A percentile compares a stretch with the other conserved stretches of the same genome.
These are phyloP conservation scores for Drosophila setifemur DNA, from an alignment of 1,140 invertebrate genomes.

Conservation along the genomic window DNA sequence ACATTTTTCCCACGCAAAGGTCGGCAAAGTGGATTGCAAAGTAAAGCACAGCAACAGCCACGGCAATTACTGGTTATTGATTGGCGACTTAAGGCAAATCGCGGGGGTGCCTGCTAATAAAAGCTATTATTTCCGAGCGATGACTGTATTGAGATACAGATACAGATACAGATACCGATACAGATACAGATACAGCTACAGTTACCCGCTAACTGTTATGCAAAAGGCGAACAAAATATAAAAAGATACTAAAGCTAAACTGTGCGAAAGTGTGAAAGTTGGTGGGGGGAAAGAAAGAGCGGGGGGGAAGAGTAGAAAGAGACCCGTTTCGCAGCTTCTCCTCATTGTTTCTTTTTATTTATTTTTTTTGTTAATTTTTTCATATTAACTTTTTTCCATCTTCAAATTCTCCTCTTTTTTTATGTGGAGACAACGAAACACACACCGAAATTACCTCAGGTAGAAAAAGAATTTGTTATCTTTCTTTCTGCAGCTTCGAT, in stretches of 20 bases:
- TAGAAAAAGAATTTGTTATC: slow-evolving; percentile 9
- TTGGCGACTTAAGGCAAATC: background rate
- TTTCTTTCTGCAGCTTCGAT: background rate
- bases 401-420: too few relatives aligned
- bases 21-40: background rate
- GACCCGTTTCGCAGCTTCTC: slow-evolving; percentile 19
- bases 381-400: background rate
- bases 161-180: too few relatives aligned
- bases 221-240: slow-evolving; percentile 2
- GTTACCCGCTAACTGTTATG: slow-evolving; percentile 35
- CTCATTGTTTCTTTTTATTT: background rate
- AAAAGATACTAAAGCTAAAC: background rate
- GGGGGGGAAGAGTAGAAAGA: background rate
- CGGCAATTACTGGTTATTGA: background rate
- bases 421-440: slow-evolving; percentile 12
- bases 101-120: background rate
- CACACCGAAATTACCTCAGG: slow-evolving; percentile 42
- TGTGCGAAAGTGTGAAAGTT: slow-evolving; percentile 61
- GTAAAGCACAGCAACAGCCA: background rate
- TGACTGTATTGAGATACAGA: slow-evolving; percentile 9
- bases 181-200: background rate
- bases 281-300: background rate
- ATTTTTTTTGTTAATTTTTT: background rate
- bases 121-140: background rate
- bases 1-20: slow-evolving; percentile 6